Conservation (phyloP, 37 sponge, comb jelly and placozoan genomes). For the Halisarca cf. caerulea region DNA sequence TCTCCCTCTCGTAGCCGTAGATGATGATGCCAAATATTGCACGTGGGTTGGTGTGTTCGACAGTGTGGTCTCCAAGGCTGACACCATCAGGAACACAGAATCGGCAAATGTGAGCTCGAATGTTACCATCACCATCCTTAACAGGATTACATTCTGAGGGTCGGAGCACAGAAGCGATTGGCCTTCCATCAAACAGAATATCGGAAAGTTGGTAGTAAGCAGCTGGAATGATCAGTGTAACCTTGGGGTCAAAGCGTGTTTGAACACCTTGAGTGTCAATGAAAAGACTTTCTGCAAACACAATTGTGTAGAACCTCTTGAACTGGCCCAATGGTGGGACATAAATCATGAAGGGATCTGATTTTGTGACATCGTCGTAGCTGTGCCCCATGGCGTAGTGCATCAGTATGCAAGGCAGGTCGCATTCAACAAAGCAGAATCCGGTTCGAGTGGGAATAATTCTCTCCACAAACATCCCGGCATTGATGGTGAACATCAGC, state of each 20-base stretch:
- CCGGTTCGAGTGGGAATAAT: background rate
- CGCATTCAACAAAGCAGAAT: slow-evolving; percentile 51
- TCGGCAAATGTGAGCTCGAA: slow-evolving; percentile 38
- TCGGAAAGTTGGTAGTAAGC: slow-evolving; percentile 13
- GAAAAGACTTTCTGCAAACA: background rate
- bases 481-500: background rate
- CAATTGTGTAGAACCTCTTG: slow-evolving; percentile 24
- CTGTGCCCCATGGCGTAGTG: slow-evolving; percentile 50
- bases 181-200: background rate
- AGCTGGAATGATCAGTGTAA: slow-evolving; percentile 15
- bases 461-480: background rate
- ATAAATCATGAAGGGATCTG: slow-evolving; percentile 48
- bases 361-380: background rate
- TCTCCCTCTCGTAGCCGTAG: slow-evolving; percentile 33
- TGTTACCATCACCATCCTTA: background rate
- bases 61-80: background rate
- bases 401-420: slow-evolving; percentile 38
- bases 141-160: background rate
- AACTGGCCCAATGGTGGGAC: slow-evolving; percentile 53
- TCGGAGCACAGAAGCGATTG: background rate
- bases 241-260: background rate
- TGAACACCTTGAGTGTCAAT: background rate
- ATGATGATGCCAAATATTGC: slow-evolving; percentile 3
- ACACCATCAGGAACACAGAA: background rate
- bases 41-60: slow-evolving; percentile 12